Conservation (phyloP, 2,797 vertebrate genomes). For the Fistularia tabacaria region DNA sequence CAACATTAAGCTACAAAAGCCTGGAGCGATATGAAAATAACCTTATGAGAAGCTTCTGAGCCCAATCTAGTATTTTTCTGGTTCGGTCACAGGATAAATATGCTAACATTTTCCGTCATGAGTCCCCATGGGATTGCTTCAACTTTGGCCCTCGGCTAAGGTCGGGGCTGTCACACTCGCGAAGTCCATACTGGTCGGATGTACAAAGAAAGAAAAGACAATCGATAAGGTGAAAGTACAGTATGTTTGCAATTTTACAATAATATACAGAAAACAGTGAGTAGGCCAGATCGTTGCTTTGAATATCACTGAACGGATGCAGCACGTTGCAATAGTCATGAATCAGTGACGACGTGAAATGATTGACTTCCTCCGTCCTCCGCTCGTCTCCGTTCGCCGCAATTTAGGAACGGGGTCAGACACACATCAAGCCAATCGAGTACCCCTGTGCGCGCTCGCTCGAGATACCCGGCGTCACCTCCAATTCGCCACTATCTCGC, state of each 20-base stretch:
- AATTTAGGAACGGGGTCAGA: too few species aligned
- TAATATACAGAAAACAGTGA: constrained; percentile 48
- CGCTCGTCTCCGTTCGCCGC: constrained; percentile 3
- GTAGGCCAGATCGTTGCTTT: constrained; percentile 40
- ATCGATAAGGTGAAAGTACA: constrained; percentile 56
- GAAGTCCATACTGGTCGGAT: constrained; percentile 30
- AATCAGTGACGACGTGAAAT: constrained; percentile 49
- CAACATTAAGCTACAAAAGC: constrained; percentile 69
- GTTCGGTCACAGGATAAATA: constrained; percentile 58
- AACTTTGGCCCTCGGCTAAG: constrained; percentile 20
- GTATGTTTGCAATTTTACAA: constrained; percentile 63
- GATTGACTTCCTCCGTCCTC: constrained; percentile 38
- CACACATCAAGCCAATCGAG: too few species aligned
- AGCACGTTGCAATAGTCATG: constrained; percentile 28
- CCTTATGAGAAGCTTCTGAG: constrained; percentile 51
- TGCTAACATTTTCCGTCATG: constrained; percentile 30
- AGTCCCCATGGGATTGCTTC: constrained; percentile 41
- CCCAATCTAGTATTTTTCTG: constrained; percentile 36
- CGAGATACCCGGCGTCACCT: constrained; percentile 12
- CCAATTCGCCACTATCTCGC: background rate
- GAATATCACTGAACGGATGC: constrained; percentile 34
- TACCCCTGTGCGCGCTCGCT: background rate
- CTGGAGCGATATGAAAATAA: constrained; percentile 67
- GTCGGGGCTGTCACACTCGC: constrained; percentile 32
- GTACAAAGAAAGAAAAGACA: constrained; percentile 37